Evolutionary conservation across 1,140 invertebrate genomes (phyloP).

Genomic region (Rhyzopertha dominica): DNA sequence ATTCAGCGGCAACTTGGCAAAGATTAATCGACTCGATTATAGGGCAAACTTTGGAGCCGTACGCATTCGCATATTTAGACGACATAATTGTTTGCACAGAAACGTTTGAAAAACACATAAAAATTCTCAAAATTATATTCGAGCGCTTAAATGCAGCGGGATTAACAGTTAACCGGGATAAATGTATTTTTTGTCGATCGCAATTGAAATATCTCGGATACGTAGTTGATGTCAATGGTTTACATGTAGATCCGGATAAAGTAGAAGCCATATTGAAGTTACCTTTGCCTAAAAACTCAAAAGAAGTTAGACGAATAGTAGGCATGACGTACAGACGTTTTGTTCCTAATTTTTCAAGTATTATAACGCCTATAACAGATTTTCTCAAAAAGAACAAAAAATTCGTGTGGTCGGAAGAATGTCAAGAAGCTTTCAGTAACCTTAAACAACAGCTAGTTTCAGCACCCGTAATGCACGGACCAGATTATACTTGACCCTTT

Average conservation of each 20-base stretch:
- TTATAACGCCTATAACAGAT: too few relatives aligned
- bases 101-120: constrained; percentile 34
- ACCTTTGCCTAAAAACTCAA: not conserved
- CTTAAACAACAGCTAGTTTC: too few relatives aligned
- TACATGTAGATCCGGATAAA: not conserved
- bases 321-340: not conserved
- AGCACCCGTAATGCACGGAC: too few relatives aligned
- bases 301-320: not conserved
- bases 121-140: constrained; percentile 21
- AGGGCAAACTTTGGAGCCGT: constrained; percentile 22
- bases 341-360: not conserved
- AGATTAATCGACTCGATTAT: constrained; percentile 15
- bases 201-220: constrained; percentile 1
- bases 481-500: too few relatives aligned
- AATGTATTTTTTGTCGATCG: not conserved
- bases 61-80: constrained; percentile 33
- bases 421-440: too few relatives aligned
- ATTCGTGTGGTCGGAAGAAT: too few relatives aligned
- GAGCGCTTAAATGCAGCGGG: constrained; percentile 20
- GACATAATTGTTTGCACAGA: constrained; percentile 35
- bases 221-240: not conserved
- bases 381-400: too few relatives aligned
- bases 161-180: constrained; percentile 2
- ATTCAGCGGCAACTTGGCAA: constrained; percentile 32
- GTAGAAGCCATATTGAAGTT: not conserved